Evolutionary conservation across 2,113 vertebrate species (phyloP).

Genomic region (Spea bombifrons): DNA sequence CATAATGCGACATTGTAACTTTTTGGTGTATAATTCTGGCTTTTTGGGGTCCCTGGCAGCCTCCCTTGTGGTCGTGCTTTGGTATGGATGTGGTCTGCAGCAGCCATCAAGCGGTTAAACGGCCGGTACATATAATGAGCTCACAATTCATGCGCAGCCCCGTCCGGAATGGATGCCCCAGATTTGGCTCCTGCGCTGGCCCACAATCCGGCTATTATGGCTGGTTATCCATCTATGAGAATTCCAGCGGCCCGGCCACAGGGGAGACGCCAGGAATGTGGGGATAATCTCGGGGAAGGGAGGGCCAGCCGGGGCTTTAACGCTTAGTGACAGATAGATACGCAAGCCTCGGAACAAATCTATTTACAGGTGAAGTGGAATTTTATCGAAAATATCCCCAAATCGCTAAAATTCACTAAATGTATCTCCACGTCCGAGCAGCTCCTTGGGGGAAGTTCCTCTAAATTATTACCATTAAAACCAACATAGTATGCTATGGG

Average conservation of each 20-base stretch:
- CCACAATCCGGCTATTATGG: constrained; percentile 68
- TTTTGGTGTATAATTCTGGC: no score
- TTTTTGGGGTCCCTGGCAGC: no score
- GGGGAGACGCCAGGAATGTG: constrained; percentile 56
- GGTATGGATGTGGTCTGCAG: background rate
- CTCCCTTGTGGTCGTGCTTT: no score
- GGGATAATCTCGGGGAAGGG: constrained; percentile 49
- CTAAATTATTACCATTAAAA: no score
- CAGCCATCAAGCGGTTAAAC: background rate
- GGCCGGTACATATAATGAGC: constrained; percentile 13
- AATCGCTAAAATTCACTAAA: no score
- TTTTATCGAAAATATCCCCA: no score
- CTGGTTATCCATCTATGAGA: constrained; percentile 71
- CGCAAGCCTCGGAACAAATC: no score
- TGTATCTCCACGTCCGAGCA: no score
- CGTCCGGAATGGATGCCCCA: constrained; percentile 13
- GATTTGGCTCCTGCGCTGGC: constrained; percentile 50
- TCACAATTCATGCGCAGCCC: accelerated
- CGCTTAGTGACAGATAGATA: constrained; percentile 11
- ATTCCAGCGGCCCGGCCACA: constrained; percentile 65
- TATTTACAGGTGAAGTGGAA: no score
- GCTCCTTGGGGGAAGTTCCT: no score
- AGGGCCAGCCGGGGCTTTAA: constrained; percentile 1
- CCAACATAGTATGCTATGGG: no score
- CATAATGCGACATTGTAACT: no score